Evolutionary conservation across 30 jellyfish, hydroid and myxozoan species (phyloP).

Genomic region (Pseudorhiza aurosa): DNA sequence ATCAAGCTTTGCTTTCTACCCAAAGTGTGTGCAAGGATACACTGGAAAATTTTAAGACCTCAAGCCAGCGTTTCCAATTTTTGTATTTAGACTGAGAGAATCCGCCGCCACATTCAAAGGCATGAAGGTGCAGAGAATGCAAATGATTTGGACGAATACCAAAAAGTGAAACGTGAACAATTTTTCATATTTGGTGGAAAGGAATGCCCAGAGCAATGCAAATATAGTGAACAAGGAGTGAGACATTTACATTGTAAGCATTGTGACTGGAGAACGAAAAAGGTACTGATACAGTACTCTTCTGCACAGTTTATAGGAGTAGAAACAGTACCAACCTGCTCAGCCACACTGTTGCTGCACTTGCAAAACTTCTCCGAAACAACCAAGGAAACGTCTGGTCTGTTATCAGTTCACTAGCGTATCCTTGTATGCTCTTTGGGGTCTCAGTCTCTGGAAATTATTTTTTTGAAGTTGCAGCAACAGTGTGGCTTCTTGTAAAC

Average conservation of each 20-base stretch:
- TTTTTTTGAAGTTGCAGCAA: slow-evolving; percentile 38
- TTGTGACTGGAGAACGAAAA: slow-evolving; percentile 75
- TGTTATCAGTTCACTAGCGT: slow-evolving; percentile 1
- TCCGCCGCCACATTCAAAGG: slow-evolving; percentile 67
- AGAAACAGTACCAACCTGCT: background rate
- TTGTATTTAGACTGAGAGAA: slow-evolving; percentile 61
- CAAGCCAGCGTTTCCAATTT: slow-evolving; percentile 6
- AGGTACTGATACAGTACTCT: slow-evolving; percentile 18
- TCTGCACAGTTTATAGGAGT: background rate
- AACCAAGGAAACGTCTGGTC: background rate
- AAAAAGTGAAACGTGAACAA: slow-evolving; percentile 61
- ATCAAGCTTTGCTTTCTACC: too few species aligned
- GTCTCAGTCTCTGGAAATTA: background rate
- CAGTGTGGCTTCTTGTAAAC: slow-evolving; percentile 60
- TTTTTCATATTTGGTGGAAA: slow-evolving; percentile 74
- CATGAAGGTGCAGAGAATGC: slow-evolving; percentile 61
- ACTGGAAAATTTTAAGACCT: background rate
- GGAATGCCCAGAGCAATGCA: slow-evolving; percentile 76
- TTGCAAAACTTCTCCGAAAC: background rate
- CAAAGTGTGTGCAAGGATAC: slow-evolving; percentile 71
- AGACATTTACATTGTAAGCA: slow-evolving; percentile 75
- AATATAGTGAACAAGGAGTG: slow-evolving; percentile 70
- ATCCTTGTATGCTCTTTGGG: slow-evolving; percentile 74
- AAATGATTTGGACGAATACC: slow-evolving; percentile 65
- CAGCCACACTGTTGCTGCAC: slow-evolving; percentile 63